Evolutionary conservation across 2,888 invertebrate genomes (phyloP), one percentile per base, ranked within the genome.

Genomic region (Thera britannica): DNA sequence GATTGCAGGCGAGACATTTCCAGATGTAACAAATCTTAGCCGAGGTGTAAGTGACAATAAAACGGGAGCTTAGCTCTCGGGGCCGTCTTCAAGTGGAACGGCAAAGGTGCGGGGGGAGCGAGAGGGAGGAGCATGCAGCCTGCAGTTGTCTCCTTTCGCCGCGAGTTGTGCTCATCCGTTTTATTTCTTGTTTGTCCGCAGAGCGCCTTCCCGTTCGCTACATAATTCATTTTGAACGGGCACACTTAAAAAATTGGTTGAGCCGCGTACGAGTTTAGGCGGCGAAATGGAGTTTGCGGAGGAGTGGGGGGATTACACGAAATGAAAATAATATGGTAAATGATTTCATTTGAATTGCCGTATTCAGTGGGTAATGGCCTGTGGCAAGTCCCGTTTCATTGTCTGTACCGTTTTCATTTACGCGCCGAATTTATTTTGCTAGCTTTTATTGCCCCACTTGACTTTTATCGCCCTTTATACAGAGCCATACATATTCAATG

Each of bases 21-120:
- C 71, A 78, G 79, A 74, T 75, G 84, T 82, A 87, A 89, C 85
- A 87, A 90, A 90, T 86, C 87, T 89, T 88, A 81, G 88, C 68
- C 75, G 81, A 86, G 92, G 91, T 92, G 88, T 93, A 92, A 92
- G 92, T 92, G 93, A 92, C 93, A 92, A 92, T 91, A 93, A 92
- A 93, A 92, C 83, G 90, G 89, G 84, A 90, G 90, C 89, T 92
- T 90, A 90, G 88, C 88, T 90, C 87, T 90, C 91, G 88, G 83
- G 87, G 88, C 90, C 93, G 92, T 92, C 93, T 92, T 92, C 85
- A 88, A 90, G 87, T 87, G 88, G 90, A 88, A 88, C 89, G 89
- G 84, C 67, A 80, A 68, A 71, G 52, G 70, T 65, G 61, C 67
- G 68, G 64, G 70, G 62, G 72, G 74, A 69, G 73, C 41, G 65